phyloP scores from a whole-genome alignment of 2,113 vertebrate genomes.

The Phaethon lepturus region DNA sequence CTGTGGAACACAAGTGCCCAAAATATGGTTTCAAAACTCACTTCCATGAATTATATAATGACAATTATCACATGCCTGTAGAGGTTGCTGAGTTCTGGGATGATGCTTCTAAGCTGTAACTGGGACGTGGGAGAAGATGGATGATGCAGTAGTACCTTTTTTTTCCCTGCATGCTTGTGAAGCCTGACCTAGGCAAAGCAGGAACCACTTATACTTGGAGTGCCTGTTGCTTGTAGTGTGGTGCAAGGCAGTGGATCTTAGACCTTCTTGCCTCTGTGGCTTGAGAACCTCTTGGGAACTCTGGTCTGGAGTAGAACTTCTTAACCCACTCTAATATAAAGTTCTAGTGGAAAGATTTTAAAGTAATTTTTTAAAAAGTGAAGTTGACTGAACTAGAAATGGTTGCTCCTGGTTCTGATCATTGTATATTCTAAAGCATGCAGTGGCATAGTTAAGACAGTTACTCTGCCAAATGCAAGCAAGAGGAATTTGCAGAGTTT shows the following conservation, averaged over 20 bases:
- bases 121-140: background rate
- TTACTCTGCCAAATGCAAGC: background rate
- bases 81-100: background rate
- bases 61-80: background rate
- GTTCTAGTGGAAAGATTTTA: background rate
- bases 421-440: background rate
- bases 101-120: background rate
- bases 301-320: background rate
- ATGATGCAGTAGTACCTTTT: accelerated
- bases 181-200: background rate
- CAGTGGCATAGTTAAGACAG: background rate
- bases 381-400: background rate
- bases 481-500: background rate
- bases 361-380: background rate
- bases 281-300: background rate
- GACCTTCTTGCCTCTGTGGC: background rate
- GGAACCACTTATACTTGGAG: background rate
- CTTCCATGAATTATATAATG: background rate
- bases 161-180: background rate
- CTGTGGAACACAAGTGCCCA: background rate
- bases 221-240: background rate
- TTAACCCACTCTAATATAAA: background rate
- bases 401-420: background rate
- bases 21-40: background rate
- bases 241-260: background rate